Percentiles rank a stretch among this genome's conserved stretches.
Evolutionary conservation across 2,888 invertebrate species (phyloP).

Genomic region (Drosophila mercatorum): DNA sequence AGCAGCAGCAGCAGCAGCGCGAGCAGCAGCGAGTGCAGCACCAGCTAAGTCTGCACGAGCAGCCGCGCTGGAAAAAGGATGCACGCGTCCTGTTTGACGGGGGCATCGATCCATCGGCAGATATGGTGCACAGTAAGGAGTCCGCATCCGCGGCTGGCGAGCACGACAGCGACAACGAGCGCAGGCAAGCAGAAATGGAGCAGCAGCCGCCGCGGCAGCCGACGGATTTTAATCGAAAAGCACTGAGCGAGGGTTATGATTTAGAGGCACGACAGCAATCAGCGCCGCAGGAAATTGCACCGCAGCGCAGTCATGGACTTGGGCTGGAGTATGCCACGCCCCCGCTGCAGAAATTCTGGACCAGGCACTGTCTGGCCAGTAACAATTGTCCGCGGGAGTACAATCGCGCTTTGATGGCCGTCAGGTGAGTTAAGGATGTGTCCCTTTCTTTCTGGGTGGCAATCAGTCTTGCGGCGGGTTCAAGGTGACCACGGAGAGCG

Average conservation of each 20-base stretch:
- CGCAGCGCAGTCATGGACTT: constrained; percentile 35
- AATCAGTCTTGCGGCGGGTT: constrained; percentile 32
- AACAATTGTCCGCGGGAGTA: constrained; percentile 75
- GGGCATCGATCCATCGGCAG: constrained; percentile 54
- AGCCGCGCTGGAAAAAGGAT: constrained; percentile 70
- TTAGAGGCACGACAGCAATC: constrained; percentile 72
- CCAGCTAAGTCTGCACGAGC: constrained; percentile 31
- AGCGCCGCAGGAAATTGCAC: constrained; percentile 72
- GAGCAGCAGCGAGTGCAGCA: constrained; percentile 19
- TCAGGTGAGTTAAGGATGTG: constrained; percentile 72
- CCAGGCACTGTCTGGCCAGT: constrained; percentile 64
- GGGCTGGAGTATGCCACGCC: constrained; percentile 68
- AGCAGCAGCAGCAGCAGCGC: constrained; percentile 33
- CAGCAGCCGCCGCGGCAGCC: constrained; percentile 14
- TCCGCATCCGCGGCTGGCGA: constrained; percentile 42
- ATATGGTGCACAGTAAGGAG: constrained; percentile 59
- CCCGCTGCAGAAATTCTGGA: constrained; percentile 70
- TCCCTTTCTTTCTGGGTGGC: constrained; percentile 56
- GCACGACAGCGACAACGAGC: constrained; percentile 12
- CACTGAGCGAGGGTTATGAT: constrained; percentile 63
- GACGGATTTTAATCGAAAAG: constrained; percentile 74
- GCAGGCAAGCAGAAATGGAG: constrained; percentile 32
- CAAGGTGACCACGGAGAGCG: constrained; percentile 49
- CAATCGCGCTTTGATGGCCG: constrained; percentile 68
- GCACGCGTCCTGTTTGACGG: constrained; percentile 73